Conservation (phyloP, 2,113 vertebrate species). For the Bungarus multicinctus region DNA sequence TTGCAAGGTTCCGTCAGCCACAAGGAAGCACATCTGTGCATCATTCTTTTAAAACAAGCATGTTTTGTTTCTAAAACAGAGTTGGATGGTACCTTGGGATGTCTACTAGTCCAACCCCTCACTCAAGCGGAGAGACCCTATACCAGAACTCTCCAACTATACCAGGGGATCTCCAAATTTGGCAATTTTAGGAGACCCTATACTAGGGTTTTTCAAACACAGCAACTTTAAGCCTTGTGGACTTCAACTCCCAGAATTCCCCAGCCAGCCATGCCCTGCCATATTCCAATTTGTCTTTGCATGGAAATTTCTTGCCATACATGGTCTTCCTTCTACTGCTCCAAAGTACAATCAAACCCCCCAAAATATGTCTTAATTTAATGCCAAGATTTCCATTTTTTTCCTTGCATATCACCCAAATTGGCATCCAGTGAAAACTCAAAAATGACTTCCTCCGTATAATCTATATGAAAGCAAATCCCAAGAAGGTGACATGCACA, state of each 20-base stretch:
- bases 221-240: too few relatives aligned
- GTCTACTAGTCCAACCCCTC: too few relatives aligned
- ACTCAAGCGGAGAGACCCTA: neutral
- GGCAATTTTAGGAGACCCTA: too few relatives aligned
- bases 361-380: neutral
- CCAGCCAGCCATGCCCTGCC: too few relatives aligned
- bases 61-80: neutral
- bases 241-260: too few relatives aligned
- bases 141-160: neutral
- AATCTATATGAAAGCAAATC: neutral
- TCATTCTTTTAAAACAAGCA: neutral
- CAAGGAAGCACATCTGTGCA: neutral
- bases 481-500: neutral
- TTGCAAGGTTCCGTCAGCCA: neutral
- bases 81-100: neutral
- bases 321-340: neutral
- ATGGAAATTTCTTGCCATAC: neutral
- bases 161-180: too few relatives aligned
- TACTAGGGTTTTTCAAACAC: too few relatives aligned
- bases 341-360: neutral
- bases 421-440: too few relatives aligned
- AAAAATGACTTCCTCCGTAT: too few relatives aligned
- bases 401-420: neutral
- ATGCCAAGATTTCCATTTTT: neutral
- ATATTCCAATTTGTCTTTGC: neutral